These are phyloP conservation scores for Dreissena rostriformis DNA, from an alignment of 1,140 invertebrate species.

Conservation along the genomic window DNA sequence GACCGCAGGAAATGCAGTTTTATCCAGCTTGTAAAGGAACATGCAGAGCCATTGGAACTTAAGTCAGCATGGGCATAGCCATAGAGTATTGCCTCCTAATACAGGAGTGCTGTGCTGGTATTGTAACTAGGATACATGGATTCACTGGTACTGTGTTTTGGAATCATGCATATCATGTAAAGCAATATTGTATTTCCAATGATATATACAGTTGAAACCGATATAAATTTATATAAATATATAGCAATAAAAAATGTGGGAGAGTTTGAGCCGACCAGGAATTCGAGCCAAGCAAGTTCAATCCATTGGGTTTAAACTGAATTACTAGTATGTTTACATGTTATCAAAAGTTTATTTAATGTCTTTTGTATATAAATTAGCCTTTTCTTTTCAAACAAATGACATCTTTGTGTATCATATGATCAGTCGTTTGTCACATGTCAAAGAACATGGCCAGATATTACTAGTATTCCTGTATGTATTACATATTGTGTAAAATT, in stretches of 20 bases:
- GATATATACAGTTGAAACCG: too few relatives aligned
- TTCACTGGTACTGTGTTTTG: not conserved
- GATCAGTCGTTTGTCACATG: not conserved
- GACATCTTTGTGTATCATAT: not conserved
- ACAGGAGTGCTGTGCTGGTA: not conserved
- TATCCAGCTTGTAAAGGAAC: not conserved
- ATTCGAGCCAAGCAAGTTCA: too few relatives aligned
- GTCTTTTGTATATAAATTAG: not conserved
- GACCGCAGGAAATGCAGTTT: conserved; percentile 12
- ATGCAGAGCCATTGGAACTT: not conserved
- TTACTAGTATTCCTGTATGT: too few relatives aligned
- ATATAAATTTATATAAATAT: too few relatives aligned
- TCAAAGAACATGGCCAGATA: not conserved
- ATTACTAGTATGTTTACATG: too few relatives aligned
- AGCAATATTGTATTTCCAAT: not conserved
- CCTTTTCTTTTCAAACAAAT: not conserved
- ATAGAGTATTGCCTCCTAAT: not conserved
- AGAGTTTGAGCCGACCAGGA: too few relatives aligned
- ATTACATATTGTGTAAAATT: too few relatives aligned
- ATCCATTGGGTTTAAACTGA: too few relatives aligned
- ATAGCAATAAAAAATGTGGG: too few relatives aligned
- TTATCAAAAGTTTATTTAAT: too few relatives aligned
- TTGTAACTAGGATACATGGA: not conserved
- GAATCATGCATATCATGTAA: not conserved
- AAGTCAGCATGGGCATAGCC: not conserved